Percentiles rank a stretch among this genome's conserved stretches.
Conservation (phyloP, 37 sponge, comb jelly and placozoan species). For the Oopsacas minuta region DNA sequence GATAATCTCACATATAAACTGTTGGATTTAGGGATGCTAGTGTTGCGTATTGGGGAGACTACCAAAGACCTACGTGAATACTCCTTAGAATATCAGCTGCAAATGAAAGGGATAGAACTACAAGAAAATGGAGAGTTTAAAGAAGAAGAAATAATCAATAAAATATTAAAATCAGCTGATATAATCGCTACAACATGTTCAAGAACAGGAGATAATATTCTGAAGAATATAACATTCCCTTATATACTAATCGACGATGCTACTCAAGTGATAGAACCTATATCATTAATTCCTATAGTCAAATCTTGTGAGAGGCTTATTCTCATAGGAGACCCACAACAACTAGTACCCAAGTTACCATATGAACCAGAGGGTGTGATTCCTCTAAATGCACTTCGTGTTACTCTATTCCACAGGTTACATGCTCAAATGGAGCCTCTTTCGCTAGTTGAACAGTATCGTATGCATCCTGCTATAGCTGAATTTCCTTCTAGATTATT, state of each 20-base stretch:
- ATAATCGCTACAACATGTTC: conserved; percentile 47
- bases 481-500: conserved; percentile 42
- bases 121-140: not conserved
- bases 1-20: conserved; percentile 41
- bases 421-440: conserved; percentile 18
- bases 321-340: conserved; percentile 58
- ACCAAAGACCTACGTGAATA: conserved; percentile 29
- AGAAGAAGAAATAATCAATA: not conserved
- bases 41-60: conserved; percentile 38
- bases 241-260: conserved; percentile 58
- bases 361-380: not conserved
- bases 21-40: conserved; percentile 22
- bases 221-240: conserved; percentile 35
- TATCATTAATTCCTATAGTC: conserved; percentile 30
- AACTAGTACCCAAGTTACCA: conserved; percentile 32
- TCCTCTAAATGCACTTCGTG: conserved; percentile 10
- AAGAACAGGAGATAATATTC: conserved; percentile 31
- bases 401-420: conserved; percentile 57
- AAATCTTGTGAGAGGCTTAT: conserved; percentile 38
- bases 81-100: conserved; percentile 33
- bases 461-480: conserved; percentile 55
- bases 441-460: conserved; percentile 43
- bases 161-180: conserved; percentile 34
- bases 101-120: conserved; percentile 27
- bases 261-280: conserved; percentile 46